Evolutionary conservation across 2,113 vertebrate genomes (phyloP).

Genomic region (Arizona elegans): DNA sequence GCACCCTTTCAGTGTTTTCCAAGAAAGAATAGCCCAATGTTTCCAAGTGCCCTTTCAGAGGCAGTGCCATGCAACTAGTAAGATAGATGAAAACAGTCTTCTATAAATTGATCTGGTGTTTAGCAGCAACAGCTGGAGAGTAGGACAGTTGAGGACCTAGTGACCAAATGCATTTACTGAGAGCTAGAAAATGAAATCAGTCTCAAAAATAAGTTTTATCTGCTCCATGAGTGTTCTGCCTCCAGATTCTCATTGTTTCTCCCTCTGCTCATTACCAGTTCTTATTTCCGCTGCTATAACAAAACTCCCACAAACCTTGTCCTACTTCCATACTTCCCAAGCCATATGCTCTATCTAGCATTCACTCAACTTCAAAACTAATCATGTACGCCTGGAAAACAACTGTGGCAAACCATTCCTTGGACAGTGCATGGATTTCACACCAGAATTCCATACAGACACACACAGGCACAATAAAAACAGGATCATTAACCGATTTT

Average conservation of each 20-base stretch:
- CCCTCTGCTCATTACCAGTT: not conserved
- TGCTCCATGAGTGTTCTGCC: not conserved
- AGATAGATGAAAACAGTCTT: not conserved
- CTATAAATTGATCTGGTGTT: not conserved
- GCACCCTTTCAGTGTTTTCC: not conserved
- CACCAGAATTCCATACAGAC: not conserved
- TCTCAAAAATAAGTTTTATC: not conserved
- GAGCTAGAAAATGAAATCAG: not conserved
- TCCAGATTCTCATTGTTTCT: not conserved
- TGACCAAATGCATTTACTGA: not conserved
- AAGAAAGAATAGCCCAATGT: not conserved
- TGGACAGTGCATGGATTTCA: not conserved
- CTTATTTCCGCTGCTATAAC: not conserved
- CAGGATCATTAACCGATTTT: not conserved
- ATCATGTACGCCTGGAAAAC: not conserved
- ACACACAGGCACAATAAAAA: not conserved
- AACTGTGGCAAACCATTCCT: not conserved
- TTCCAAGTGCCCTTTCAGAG: not conserved
- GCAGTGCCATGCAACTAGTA: not conserved
- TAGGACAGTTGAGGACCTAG: not conserved
- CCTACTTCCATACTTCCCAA: not conserved
- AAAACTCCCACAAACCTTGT: not conserved
- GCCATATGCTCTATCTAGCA: not conserved
- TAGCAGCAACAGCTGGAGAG: not conserved
- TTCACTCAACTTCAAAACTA: not conserved